Percentiles rank a stretch among this genome's conserved stretches.
phyloP scores from a whole-genome alignment of 2,113 vertebrate genomes.

The Prionailurus bengalensis region DNA sequence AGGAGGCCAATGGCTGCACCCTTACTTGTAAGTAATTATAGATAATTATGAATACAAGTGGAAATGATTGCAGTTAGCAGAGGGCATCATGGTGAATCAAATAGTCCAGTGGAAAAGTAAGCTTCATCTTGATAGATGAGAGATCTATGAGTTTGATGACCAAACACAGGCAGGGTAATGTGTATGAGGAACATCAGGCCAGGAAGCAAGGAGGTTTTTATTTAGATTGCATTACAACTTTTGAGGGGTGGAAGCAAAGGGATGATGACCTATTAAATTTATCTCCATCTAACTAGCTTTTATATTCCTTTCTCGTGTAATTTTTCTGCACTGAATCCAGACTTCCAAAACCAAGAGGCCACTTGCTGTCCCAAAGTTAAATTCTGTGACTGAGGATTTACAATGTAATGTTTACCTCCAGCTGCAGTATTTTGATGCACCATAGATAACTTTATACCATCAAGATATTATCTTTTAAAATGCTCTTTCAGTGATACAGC shows the following conservation, averaged over 20 bases:
- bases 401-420: neutral
- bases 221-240: neutral
- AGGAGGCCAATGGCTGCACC: accelerated
- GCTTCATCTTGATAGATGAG: neutral
- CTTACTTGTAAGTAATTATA: neutral
- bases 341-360: neutral
- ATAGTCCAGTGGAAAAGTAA: neutral
- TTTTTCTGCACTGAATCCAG: neutral
- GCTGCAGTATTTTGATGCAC: neutral
- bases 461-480: neutral
- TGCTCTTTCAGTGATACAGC: neutral
- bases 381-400: neutral
- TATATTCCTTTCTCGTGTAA: neutral
- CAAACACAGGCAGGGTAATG: neutral
- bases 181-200: neutral
- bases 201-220: neutral
- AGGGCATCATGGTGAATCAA: neutral
- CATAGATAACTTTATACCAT: neutral
- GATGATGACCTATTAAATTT: neutral
- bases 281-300: neutral
- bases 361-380: neutral
- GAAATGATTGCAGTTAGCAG: neutral
- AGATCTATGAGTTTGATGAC: neutral
- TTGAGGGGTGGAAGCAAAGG: neutral
- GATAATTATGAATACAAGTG: neutral